phyloP scores from a whole-genome alignment of 2,888 invertebrate genomes.

The Rhaphigaster nebulosa region DNA sequence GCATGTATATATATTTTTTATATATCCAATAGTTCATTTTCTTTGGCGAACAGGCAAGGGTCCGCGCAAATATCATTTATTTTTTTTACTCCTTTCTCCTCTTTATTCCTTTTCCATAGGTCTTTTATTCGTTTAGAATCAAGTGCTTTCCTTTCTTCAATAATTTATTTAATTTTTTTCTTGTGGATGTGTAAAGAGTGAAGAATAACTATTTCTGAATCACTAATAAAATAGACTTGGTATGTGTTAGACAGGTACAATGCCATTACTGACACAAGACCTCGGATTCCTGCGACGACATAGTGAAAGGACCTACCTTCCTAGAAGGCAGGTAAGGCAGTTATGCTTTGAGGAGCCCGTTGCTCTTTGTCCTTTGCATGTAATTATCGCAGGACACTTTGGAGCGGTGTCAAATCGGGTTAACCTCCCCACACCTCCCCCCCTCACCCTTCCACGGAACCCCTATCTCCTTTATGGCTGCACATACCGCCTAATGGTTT shows the following conservation, averaged over 20 bases:
- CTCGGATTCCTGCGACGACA: not conserved
- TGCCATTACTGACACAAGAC: not conserved
- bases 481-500: not conserved
- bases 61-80: no score
- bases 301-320: not conserved
- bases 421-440: not conserved
- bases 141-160: no score
- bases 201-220: no score
- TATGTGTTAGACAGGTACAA: not conserved
- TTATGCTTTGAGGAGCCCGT: constrained; percentile 43
- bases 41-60: no score
- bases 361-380: constrained; percentile 29
- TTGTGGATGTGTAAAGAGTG: no score
- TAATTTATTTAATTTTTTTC: not conserved
- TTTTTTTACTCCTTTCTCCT: no score
- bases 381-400: constrained; percentile 39
- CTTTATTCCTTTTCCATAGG: no score
- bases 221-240: not conserved
- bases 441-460: no score
- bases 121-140: no score
- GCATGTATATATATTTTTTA: no score
- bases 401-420: constrained; percentile 18
- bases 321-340: not conserved
- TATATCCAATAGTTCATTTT: no score
- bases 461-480: not conserved